Base-by-base conservation (phyloP, 1,140 invertebrate genomes). In the Diabrotica virgifera region DNA sequence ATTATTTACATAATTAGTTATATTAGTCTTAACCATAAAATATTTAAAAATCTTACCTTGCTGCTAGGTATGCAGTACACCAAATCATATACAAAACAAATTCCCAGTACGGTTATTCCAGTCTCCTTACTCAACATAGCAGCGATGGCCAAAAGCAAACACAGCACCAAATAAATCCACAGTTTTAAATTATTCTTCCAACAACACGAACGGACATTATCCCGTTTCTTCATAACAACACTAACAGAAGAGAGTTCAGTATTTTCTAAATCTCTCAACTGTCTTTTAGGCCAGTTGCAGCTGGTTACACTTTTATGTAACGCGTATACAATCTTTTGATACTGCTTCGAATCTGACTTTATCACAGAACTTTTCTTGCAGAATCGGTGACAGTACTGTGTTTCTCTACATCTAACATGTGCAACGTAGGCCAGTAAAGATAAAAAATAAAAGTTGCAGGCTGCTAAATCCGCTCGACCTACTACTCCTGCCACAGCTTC, bases 401-500 rank as follows among this genome's bases (percentile, higher is more conserved):
- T 77, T 56, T 87, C 85, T 59, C 87, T 78, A 68, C 85, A 82
- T 67, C 82, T 80, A 61, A 87, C 81, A 70, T 88, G 87, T 51
- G 86, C 85, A 58, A 86, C 83, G 78, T 95, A 95, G 13, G 88
- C 84, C 59, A 96, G 83, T 74, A 98, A 92, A 68, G 94, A 90
- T 37, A 91, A 80, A 55, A 98, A 85, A 74, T 93, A 96, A 79
- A 97, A 92, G 67, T 96, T 89, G 74, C 94, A 94, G 13, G 94
- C 93, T 8, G 95, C 87, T 12, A 97, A 82, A 80, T 99, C 97
- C 5, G 96, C 96, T 71, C 96, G 85, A 6, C 97, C 96, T 5
- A 98, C 96, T 54, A 98, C 88, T 7, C 95, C 95, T 5, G 95
- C 94, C 9, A 98, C 96, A 0, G 96, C 94, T 81, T 98, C 96